Base-by-base conservation (phyloP, 2,113 vertebrate genomes). In the Cairina moschata region DNA sequence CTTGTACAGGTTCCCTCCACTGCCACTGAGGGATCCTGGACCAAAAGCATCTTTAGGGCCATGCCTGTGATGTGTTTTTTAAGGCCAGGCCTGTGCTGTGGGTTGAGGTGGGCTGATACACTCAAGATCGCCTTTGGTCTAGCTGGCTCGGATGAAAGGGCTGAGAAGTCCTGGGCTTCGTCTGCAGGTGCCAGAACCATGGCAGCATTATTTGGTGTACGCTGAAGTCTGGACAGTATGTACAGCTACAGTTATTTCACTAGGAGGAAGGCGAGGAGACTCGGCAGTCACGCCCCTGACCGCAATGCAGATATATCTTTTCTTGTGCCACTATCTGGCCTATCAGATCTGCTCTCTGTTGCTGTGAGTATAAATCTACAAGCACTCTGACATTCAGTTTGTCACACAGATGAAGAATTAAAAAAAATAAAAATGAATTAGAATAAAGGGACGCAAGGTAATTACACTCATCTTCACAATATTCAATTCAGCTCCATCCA, bases 381-480 rank as follows among this genome's bases (percentile, higher is more conserved):
- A 38, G 62, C 58, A 73, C 80, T 86, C 83, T 89, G 83, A 86
- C 66, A 73, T 58, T 90, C 83, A 79, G 77, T 94, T 90, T 85
- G 66, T 82, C 95, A 85, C 58, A 72, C 54, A 79, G 83, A 96
- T 20, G 52, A 96, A 94, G 80, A 94, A 88, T 81, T 75, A 15
- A 71, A 94, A 81, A 84, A 91, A 95, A 73, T 26, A 76, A 95
- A 77, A 93, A 90, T 21, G 63, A 94, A 80, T 77, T 91, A 68
- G 73, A 94, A 95, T 78, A 96, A 93, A 96, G 72, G 50, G 75
- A 94, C 90, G 72, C 56, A 90, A 94, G 79, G 75, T 94, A 94
- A 96, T 96, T 90, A 79, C 71, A 88, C 80, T 92, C 83, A 87
- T 96, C 92, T 94, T 96, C 95, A 92, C 77, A 73, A 92, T 88